Evolutionary conservation across 2,888 invertebrate genomes (phyloP), one percentile per base, ranked within the genome.

Genomic region (Hypselothyrea guttata): DNA sequence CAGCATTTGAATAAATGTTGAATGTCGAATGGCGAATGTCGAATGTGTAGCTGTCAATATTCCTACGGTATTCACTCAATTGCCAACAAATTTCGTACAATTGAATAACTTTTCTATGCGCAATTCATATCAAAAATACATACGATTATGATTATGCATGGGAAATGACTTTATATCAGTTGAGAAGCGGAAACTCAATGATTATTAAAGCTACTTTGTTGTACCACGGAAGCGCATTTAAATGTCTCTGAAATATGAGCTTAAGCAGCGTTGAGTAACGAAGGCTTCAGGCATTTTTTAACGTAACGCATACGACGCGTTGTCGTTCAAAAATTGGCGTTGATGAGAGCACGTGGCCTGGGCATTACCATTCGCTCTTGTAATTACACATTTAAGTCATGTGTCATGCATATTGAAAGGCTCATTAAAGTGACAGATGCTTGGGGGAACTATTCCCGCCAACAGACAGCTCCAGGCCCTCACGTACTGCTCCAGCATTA

Each of bases 371-470:
- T 59, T 58, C 51, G 13, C 42, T 46, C 38, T 46, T 37, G 65
- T 71, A 75, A 82, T 82, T 78, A 73, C 83, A 71, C 85, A 78
- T 82, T 70, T 73, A 84, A 71, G 79, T 64, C 67, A 53, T 82
- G 83, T 85, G 79, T 71, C 79, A 66, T 84, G 81, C 81, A 82
- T 84, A 82, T 82, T 83, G 71, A 82, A 66, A 73, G 85, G 73
- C 83, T 82, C 81, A 82, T 82, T 82, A 84, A 82, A 82, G 52
- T 54, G 59, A 44, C 53, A 38, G 49, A 51, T 46, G 68, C 67
- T 34, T 28, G 12, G 35, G 71, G 66, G 46, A 66, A 69, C 69
- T 71, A 69, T 71, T 46, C 30, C 18, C 11, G 13, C 31, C 46
- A 33, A 12, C 0, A 28, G 13, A 30, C 35, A 37, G 31, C 13